These are phyloP conservation scores for Conus canariensis DNA, from an alignment of 2,888 invertebrate genomes.

Conservation along the genomic window DNA sequence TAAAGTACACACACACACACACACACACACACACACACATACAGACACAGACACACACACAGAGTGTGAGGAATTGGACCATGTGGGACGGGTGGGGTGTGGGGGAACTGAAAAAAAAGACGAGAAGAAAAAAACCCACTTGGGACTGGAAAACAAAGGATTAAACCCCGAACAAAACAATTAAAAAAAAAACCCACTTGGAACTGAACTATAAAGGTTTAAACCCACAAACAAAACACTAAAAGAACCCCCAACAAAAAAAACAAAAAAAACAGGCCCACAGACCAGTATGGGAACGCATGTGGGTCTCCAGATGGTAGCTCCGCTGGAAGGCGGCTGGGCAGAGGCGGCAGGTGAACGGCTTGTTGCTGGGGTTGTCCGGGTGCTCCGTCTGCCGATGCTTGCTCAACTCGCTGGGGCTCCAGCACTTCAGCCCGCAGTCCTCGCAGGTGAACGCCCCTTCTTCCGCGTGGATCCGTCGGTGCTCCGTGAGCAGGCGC, in stretches of 20 bases:
- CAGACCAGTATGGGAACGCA: conserved; percentile 15
- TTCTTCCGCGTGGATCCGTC: not conserved
- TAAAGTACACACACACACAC: too few relatives aligned
- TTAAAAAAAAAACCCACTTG: too few relatives aligned
- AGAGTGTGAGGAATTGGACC: too few relatives aligned
- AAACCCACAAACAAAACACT: too few relatives aligned
- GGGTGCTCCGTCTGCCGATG: conserved; percentile 9
- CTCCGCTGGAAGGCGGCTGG: conserved; percentile 18
- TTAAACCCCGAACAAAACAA: too few relatives aligned
- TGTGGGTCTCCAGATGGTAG: conserved; percentile 24
- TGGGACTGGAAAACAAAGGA: too few relatives aligned
- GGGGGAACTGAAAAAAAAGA: not conserved
- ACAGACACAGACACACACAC: too few relatives aligned
- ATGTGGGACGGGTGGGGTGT: too few relatives aligned
- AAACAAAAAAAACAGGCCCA: not conserved
- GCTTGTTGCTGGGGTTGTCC: not conserved
- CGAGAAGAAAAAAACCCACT: not conserved
- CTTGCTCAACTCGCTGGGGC: not conserved
- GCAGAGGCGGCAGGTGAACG: not conserved
- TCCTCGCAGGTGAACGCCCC: conserved; percentile 21
- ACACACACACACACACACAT: too few relatives aligned
- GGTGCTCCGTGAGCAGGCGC: conserved; percentile 2
- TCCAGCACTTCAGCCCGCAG: conserved; percentile 10
- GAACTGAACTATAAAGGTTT: too few relatives aligned
- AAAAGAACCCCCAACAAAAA: too few relatives aligned